Conservation (phyloP, 2,888 invertebrate species). For the Strigamia crassipes region DNA sequence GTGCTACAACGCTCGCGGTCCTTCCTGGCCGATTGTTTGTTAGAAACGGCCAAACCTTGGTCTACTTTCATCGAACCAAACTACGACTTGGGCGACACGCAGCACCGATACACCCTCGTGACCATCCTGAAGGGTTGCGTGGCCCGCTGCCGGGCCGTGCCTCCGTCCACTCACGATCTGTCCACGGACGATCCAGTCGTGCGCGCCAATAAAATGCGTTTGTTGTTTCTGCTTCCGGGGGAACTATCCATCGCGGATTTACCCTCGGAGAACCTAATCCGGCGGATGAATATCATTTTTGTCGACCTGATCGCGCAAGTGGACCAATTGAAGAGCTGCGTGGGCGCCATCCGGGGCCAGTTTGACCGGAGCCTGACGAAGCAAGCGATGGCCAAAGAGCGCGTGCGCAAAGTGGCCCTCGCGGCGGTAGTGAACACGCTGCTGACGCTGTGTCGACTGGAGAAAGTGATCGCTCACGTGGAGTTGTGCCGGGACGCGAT, state of each 20-base stretch:
- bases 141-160: neutral
- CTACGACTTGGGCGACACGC: neutral
- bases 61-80: neutral
- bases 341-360: neutral
- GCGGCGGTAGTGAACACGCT: neutral
- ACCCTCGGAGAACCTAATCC: neutral
- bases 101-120: neutral
- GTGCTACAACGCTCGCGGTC: neutral
- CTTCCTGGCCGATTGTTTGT: neutral
- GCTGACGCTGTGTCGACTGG: neutral
- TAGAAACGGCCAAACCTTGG: neutral
- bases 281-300: neutral
- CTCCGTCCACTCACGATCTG: neutral
- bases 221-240: neutral
- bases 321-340: neutral
- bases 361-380: neutral
- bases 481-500: neutral
- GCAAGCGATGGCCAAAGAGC: neutral
- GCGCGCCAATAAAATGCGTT: neutral
- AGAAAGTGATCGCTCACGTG: neutral
- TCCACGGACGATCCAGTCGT: neutral
- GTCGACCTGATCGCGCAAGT: neutral
- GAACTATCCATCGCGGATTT: neutral
- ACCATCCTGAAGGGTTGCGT: neutral
- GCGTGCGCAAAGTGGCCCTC: neutral